phyloP scores from a whole-genome alignment of 2,797 vertebrate genomes.

The Onychomys arenicola region DNA sequence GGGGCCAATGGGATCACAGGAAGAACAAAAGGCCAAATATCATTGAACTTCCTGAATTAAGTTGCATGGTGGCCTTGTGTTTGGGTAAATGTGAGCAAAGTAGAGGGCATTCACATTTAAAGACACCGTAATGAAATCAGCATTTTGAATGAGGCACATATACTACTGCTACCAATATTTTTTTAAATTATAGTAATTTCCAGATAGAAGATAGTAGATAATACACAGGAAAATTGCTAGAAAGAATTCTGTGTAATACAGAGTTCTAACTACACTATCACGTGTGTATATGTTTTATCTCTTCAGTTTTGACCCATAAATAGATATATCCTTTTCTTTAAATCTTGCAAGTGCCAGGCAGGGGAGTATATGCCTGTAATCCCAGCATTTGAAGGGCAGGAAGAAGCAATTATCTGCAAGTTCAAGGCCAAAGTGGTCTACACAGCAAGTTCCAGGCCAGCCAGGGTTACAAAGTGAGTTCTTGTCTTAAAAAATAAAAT shows the following conservation, averaged over 20 bases:
- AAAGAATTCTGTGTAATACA: not conserved
- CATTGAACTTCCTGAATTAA: not conserved
- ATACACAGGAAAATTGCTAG: not conserved
- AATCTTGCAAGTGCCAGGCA: not conserved
- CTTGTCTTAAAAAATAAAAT: not conserved
- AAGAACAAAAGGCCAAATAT: not conserved
- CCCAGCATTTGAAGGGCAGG: not conserved
- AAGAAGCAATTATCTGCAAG: not conserved
- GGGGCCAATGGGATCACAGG: not conserved
- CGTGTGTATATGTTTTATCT: not conserved
- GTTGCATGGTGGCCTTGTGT: fast-evolving
- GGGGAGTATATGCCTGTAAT: not conserved
- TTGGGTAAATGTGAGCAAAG: not conserved
- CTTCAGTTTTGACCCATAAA: not conserved
- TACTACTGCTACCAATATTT: not conserved
- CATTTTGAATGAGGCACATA: not conserved
- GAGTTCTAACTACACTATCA: not conserved
- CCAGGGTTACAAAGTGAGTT: not conserved
- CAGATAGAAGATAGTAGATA: not conserved
- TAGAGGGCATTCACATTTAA: not conserved
- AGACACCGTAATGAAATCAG: not conserved
- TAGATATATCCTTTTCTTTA: not conserved
- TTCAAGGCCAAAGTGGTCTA: not conserved
- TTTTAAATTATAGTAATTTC: not conserved
- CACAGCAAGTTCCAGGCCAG: not conserved